Evolutionary conservation across 1,140 invertebrate species (phyloP).

Genomic region (Magallana gigas): DNA sequence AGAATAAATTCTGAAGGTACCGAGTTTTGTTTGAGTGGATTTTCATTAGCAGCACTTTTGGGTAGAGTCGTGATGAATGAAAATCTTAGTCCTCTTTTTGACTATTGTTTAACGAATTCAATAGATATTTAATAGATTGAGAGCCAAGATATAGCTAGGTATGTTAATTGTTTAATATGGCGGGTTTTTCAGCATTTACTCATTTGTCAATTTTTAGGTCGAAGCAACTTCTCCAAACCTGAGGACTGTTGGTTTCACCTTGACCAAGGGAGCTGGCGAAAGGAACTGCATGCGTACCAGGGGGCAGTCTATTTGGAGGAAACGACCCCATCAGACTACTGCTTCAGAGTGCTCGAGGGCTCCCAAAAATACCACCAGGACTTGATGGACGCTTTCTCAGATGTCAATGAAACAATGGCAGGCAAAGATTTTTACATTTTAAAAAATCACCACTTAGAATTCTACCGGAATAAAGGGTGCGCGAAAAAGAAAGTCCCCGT

Average conservation of each 20-base stretch:
- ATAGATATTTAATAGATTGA: too few species aligned
- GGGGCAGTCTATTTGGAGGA: conserved; percentile 60
- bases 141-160: too few species aligned
- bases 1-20: too few species aligned
- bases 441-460: conserved; percentile 35
- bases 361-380: conserved; percentile 57
- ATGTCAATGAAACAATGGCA: conserved; percentile 21
- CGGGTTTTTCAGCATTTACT: too few species aligned
- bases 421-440: conserved; percentile 51
- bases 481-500: conserved; percentile 54
- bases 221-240: background rate
- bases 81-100: too few species aligned
- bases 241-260: conserved; percentile 41
- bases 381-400: conserved; percentile 50
- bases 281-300: conserved; percentile 57
- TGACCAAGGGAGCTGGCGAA: conserved; percentile 48
- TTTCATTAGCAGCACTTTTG: too few species aligned
- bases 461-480: conserved; percentile 50
- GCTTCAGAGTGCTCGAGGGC: conserved; percentile 56
- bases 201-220: background rate
- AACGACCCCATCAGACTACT: conserved; percentile 50
- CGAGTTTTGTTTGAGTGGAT: too few species aligned
- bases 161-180: too few species aligned
- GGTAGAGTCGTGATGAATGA: too few species aligned
- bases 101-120: too few species aligned